phyloP scores from a whole-genome alignment of 30 jellyfish, hydroid and myxozoan genomes.

The Euphysa ruthae region DNA sequence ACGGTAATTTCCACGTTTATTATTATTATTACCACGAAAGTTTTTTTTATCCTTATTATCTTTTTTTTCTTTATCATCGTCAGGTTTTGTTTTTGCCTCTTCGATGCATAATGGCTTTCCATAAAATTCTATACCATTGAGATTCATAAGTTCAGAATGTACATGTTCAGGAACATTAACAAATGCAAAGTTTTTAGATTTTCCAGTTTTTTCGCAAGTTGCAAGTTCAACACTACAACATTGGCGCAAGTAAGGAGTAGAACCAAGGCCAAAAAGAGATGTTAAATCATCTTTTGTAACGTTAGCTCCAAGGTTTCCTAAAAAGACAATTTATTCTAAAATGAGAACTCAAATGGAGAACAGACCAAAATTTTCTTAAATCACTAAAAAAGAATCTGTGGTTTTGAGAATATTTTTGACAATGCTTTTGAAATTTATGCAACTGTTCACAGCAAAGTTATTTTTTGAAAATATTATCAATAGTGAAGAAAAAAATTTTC shows the following conservation, averaged over 20 bases:
- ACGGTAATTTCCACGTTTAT: slow-evolving; percentile 13
- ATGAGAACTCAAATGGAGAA: too few species aligned
- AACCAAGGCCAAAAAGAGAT: slow-evolving; percentile 70
- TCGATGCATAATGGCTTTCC: slow-evolving; percentile 68
- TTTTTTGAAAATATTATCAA: too few species aligned
- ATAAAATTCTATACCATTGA: slow-evolving; percentile 88
- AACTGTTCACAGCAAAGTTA: too few species aligned
- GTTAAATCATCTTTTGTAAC: slow-evolving; percentile 71
- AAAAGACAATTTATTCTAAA: too few species aligned
- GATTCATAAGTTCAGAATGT: slow-evolving; percentile 64
- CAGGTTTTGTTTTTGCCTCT: slow-evolving; percentile 63
- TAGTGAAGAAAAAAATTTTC: too few species aligned
- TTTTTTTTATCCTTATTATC: slow-evolving; percentile 45
- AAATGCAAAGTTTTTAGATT: slow-evolving; percentile 74
- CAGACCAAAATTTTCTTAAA: too few species aligned
- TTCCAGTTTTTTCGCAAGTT: slow-evolving; percentile 48
- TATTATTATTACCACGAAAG: neutral
- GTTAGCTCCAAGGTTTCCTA: slow-evolving; percentile 68
- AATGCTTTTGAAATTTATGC: too few species aligned
- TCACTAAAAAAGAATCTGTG: too few species aligned
- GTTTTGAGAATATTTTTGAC: too few species aligned
- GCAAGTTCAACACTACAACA: slow-evolving; percentile 81
- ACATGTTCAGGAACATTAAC: slow-evolving; percentile 92
- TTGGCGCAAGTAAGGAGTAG: slow-evolving; percentile 73
- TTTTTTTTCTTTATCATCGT: slow-evolving; percentile 58